Base-by-base conservation (phyloP, 2,888 invertebrate genomes). In the Aphidius colemani region DNA sequence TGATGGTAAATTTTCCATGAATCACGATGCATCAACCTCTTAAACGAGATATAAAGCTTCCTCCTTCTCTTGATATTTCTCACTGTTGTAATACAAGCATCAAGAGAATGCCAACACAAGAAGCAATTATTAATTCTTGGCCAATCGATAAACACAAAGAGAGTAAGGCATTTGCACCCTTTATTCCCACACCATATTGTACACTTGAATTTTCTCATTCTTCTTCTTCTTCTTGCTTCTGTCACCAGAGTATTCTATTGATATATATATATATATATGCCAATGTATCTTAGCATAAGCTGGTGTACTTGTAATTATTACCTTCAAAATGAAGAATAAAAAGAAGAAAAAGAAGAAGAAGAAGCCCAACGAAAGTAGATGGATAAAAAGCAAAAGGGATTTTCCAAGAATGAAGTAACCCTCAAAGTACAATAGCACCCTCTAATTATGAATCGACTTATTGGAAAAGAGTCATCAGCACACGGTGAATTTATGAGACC, bases 371-470 rank as follows among this genome's bases (percentile, higher is more conserved):
- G 60, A 46, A 59, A 62, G 61, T 65, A 61, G 57, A 53, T 63
- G 63, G 57, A 64, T 60, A 56, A 57, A 62, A 40, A 45, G 55
- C 13, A 67, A 66, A 62, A 65, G 67, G 63, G 63, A 55, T 53
- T 55, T 39, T 7, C 9, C 41, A 62, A 66, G 68, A 66, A 64
- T 58, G 50, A 64, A 69, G 67, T 58, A 66, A 70, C 75, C 75
- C 74, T 78, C 75, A 76, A 78, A 80, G 77, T 73, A 80, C 80
- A 80, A 80, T 80, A 74, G 72, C 76, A 50, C 79, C 75, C 78
- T 80, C 78, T 81, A 81, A 81, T 81, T 80, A 80, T 72, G 40
- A 11, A 80, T 81, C 80, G 80, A 81, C 81, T 80, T 79, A 80
- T 81, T 74, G 75, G 67, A 69, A 68, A 73, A 71, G 57, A 51